These are phyloP conservation scores for Diprion similis DNA, from an alignment of 1,140 invertebrate species.

Conservation along the genomic window DNA sequence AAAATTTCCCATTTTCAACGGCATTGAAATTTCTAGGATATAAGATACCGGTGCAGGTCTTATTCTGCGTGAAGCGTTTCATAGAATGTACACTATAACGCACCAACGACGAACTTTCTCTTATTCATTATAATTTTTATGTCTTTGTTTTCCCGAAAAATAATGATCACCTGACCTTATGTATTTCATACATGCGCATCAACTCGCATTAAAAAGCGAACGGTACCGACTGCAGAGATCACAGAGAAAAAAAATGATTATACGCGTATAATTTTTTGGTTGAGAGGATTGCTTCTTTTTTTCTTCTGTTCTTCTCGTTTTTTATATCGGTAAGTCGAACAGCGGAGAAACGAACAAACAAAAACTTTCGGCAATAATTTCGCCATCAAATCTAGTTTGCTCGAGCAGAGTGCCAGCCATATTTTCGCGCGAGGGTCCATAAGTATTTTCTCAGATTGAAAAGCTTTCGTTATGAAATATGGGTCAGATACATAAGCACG, in stretches of 20 bases:
- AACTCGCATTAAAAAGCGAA: background rate
- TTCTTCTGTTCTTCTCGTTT: background rate
- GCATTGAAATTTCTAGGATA: no score
- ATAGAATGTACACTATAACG: background rate
- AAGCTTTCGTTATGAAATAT: slow-evolving; percentile 62
- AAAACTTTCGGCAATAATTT: slow-evolving; percentile 27
- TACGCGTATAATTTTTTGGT: background rate
- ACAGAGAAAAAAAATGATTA: background rate
- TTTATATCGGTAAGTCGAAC: slow-evolving; percentile 14
- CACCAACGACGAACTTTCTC: background rate
- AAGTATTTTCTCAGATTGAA: slow-evolving; percentile 63
- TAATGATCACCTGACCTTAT: background rate
- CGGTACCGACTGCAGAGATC: background rate
- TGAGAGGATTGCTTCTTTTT: background rate
- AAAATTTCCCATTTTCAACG: background rate
- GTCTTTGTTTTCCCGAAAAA: background rate
- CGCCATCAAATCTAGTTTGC: slow-evolving; percentile 24
- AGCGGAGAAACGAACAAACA: slow-evolving; percentile 20
- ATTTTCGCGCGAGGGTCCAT: slow-evolving; percentile 36
- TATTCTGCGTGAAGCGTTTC: background rate
- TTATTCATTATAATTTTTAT: background rate
- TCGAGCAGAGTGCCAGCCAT: slow-evolving; percentile 23
- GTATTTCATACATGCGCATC: no score
- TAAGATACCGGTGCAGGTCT: no score
- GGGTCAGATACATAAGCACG: slow-evolving; percentile 50